Conservation (phyloP, 2,888 invertebrate genomes). For the Folsomia manolachei region DNA sequence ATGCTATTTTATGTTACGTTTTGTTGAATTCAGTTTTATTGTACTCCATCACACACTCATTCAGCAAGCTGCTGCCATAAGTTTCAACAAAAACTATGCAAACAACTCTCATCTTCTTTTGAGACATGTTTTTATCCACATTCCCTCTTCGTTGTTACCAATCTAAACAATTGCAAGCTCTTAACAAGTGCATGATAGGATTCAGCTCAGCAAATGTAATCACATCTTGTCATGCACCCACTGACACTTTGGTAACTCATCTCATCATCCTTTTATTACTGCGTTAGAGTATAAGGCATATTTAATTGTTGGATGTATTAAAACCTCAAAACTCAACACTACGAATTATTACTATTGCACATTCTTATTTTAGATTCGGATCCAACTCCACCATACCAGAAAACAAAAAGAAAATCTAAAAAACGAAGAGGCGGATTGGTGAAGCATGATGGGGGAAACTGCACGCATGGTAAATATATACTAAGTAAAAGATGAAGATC, state of each 20-base stretch:
- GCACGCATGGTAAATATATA: no score
- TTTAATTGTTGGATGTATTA: not conserved
- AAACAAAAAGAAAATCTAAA: no score
- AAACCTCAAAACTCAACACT: no score
- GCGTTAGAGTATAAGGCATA: not conserved
- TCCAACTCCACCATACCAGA: no score
- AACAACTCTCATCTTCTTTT: slow-evolving; percentile 15
- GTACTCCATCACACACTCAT: not conserved
- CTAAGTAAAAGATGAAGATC: no score
- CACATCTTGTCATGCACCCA: slow-evolving; percentile 1
- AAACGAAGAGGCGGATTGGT: no score
- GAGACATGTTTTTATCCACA: not conserved
- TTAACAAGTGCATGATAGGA: no score
- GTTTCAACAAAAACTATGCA: not conserved
- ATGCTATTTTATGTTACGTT: not conserved
- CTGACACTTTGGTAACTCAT: not conserved
- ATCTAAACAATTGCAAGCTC: no score
- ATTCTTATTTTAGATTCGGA: no score
- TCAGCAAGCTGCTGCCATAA: not conserved
- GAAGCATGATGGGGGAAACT: no score
- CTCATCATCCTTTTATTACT: slow-evolving; percentile 1
- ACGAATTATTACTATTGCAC: no score
- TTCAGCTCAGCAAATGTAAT: not conserved
- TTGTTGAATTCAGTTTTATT: not conserved
- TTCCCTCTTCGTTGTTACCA: not conserved